A percentile compares a stretch with the other conserved stretches of the same genome.
These are phyloP conservation scores for Ptilonorhynchus violaceus DNA, from an alignment of 2,113 vertebrate genomes.

Conservation along the genomic window DNA sequence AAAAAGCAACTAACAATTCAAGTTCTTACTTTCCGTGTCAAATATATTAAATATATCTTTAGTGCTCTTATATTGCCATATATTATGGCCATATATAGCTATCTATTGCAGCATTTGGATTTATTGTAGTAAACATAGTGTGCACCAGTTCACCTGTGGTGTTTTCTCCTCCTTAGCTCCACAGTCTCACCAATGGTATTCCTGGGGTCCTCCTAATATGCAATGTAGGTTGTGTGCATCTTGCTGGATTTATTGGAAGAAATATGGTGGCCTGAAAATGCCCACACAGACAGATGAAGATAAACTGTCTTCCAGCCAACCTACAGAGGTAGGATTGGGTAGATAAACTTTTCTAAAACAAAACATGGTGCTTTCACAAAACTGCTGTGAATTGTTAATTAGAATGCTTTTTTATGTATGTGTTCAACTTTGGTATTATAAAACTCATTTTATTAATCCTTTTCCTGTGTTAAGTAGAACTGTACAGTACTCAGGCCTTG, in stretches of 20 bases:
- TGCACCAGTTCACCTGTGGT: neutral
- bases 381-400: neutral
- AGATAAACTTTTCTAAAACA: neutral
- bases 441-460: neutral
- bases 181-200: constrained; percentile 97
- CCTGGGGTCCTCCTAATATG: constrained; percentile 99
- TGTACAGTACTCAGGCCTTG: neutral
- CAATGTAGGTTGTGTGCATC: constrained; percentile 93
- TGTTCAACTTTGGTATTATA: neutral
- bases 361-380: neutral
- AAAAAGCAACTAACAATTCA: neutral
- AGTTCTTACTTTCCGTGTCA: neutral
- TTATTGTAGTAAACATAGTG: neutral
- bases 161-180: constrained; percentile 75
- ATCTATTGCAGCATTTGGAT: neutral
- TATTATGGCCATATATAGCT: neutral
- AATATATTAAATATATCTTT: neutral
- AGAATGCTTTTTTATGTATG: neutral
- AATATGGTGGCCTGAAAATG: constrained; percentile 97
- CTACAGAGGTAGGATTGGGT: constrained; percentile 76
- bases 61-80: neutral
- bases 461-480: neutral
- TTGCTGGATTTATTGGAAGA: constrained; percentile 99
- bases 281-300: constrained; percentile 92
- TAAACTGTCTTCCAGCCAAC: constrained; percentile 84